Conservation (phyloP, 2,113 vertebrate genomes). For the Sinosuthora webbiana region DNA sequence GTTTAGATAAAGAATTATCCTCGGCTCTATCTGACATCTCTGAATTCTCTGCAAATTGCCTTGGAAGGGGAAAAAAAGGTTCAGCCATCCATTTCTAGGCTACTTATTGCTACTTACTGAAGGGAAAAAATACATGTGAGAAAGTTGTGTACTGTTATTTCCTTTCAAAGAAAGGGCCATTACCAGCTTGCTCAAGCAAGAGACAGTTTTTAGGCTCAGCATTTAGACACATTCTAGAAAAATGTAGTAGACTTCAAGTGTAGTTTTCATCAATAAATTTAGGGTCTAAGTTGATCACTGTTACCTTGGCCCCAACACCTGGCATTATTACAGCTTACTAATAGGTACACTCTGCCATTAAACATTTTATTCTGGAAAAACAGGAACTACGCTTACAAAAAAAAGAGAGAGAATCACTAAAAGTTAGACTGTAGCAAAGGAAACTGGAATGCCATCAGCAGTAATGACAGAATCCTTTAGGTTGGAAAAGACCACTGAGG, state of each 20-base stretch:
- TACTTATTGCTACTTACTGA: neutral
- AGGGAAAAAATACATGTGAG: neutral
- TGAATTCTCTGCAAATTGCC: constrained; percentile 22
- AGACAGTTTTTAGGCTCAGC: neutral
- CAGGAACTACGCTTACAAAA: neutral
- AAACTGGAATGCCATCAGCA: neutral
- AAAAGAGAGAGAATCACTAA: neutral
- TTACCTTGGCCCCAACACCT: neutral
- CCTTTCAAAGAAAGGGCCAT: neutral
- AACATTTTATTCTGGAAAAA: neutral
- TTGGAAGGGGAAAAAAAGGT: neutral
- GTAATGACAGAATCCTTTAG: neutral
- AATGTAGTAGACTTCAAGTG: neutral
- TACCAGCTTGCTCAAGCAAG: neutral
- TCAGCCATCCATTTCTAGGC: neutral
- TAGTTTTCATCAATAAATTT: neutral
- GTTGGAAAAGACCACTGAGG: neutral
- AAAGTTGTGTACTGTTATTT: neutral
- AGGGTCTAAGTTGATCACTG: neutral
- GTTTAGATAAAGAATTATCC: constrained; percentile 39
- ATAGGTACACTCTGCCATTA: neutral
- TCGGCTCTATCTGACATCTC: neutral
- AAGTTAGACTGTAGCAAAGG: neutral
- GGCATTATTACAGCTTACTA: neutral
- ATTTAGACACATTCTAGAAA: neutral